Evolutionary conservation across 2,113 vertebrate species (phyloP).

Genomic region (Tragelaphus imberbis): DNA sequence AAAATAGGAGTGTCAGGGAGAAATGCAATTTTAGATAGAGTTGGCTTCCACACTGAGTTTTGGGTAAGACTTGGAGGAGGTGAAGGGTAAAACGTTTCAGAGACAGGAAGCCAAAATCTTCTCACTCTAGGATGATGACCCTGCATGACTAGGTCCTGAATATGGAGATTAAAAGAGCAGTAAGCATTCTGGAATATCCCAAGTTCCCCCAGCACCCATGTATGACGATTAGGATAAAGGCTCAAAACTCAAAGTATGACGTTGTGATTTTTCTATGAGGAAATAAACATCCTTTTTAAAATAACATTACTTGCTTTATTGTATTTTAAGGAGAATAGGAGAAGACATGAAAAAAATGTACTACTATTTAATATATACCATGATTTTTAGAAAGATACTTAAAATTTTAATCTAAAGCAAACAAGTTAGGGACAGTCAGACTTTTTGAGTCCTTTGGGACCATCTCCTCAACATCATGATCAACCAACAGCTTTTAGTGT

Average conservation of each 20-base stretch:
- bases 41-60: not conserved
- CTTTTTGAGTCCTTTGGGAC: not conserved
- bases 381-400: not conserved
- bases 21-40: not conserved
- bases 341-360: not conserved
- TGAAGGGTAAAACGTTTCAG: not conserved
- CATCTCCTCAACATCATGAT: not conserved
- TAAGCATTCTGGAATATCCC: not conserved
- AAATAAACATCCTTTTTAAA: not conserved
- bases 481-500: not conserved
- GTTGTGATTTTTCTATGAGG: not conserved
- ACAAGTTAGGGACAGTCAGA: not conserved
- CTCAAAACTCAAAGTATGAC: not conserved
- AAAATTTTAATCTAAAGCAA: not conserved
- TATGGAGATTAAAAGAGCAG: not conserved
- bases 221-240: not conserved
- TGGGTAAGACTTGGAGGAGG: not conserved
- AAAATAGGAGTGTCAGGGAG: not conserved
- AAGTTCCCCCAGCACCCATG: not conserved
- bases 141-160: not conserved
- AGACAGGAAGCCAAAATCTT: not conserved
- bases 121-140: not conserved
- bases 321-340: not conserved
- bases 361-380: not conserved
- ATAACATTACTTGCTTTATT: not conserved